Base-by-base conservation (phyloP, 2,797 vertebrate species). In the Anguilla pacifica region DNA sequence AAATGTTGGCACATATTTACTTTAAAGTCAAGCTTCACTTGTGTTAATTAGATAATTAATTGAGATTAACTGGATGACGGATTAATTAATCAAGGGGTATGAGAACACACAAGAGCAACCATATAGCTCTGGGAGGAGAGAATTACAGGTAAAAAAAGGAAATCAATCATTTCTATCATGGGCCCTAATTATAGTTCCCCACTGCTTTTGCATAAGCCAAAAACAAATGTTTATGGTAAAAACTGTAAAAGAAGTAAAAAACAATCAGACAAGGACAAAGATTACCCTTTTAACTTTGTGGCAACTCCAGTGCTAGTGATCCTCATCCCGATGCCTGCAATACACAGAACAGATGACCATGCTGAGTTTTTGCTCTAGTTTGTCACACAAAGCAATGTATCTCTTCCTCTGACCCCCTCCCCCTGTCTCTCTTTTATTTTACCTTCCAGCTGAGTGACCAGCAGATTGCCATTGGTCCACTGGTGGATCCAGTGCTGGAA, bases 401-500 rank as follows among this genome's bases (percentile, higher is more conserved):
- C 43, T 46, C 15, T 7, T 13, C 15, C 77, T 43, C 35, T 49
- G 11, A 81, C 28, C 74, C 35, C 0, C 74, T 17, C 7, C 39
- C 7, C 13, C 6, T 15, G 6, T 11, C 72, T 43, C 17, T 79
- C 17, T 43, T 22, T 64, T 11, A 59, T 6, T 35, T 81, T 95
- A 99, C 98, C 98, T 96, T 98, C 97, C 85, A 99, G 90, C 55
- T 96, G 96, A 0, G 97, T 97, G 92, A 99, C 95, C 0, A 99
- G 94, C 91, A 99, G 96, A 92, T 98, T 98, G 91, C 98, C 97
- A 0, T 95, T 97, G 39, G 98, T 99, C 98, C 98, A 99, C 93
- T 98, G 97, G 90, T 97, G 97, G 85, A 99, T 96, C 98, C 98
- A 99, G 1, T 99, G 98, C 94, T 99, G 98, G 91, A 99, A 97